A percentile compares a stretch with the other conserved stretches of the same genome.
Conservation (phyloP, 2,888 invertebrate species). For the Drosophila atripex region DNA sequence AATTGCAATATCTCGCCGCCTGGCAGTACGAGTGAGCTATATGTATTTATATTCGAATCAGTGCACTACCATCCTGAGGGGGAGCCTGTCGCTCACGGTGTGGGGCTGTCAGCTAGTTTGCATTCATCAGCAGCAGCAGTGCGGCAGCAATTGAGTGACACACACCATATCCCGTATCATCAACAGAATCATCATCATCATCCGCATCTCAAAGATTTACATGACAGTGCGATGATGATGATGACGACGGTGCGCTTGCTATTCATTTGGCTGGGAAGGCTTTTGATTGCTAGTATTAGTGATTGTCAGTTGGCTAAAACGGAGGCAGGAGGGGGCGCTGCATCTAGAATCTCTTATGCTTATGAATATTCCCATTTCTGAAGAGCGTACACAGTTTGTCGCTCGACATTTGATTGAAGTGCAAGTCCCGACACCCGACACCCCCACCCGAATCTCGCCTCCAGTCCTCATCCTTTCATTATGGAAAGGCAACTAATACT, state of each 20-base stretch:
- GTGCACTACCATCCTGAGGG: neutral
- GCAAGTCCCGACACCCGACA: slow-evolving; percentile 3
- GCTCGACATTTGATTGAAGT: slow-evolving; percentile 58
- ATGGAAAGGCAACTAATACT: slow-evolving; percentile 14
- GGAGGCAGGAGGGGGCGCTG: slow-evolving; percentile 27
- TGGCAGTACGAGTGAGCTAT: neutral
- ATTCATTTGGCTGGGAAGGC: slow-evolving; percentile 64
- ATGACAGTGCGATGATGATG: slow-evolving; percentile 31
- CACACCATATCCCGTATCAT: slow-evolving; percentile 17
- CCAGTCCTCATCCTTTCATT: slow-evolving; percentile 24
- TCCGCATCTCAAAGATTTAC: slow-evolving; percentile 55
- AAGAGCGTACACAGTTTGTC: slow-evolving; percentile 63
- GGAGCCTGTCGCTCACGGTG: slow-evolving; percentile 2
- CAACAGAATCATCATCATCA: slow-evolving; percentile 21
- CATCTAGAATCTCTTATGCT: slow-evolving; percentile 64
- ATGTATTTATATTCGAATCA: slow-evolving; percentile 20
- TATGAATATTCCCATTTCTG: slow-evolving; percentile 65
- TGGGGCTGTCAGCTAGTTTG: slow-evolving; percentile 53
- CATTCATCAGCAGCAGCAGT: slow-evolving; percentile 64
- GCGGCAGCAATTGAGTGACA: slow-evolving; percentile 64
- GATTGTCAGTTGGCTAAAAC: slow-evolving; percentile 33
- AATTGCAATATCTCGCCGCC: slow-evolving; percentile 11
- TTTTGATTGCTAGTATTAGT: slow-evolving; percentile 70
- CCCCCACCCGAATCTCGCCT: slow-evolving; percentile 7
- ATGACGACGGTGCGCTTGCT: slow-evolving; percentile 50